Base-by-base conservation (phyloP, 2,888 invertebrate genomes). In the Mythimna lalbum region DNA sequence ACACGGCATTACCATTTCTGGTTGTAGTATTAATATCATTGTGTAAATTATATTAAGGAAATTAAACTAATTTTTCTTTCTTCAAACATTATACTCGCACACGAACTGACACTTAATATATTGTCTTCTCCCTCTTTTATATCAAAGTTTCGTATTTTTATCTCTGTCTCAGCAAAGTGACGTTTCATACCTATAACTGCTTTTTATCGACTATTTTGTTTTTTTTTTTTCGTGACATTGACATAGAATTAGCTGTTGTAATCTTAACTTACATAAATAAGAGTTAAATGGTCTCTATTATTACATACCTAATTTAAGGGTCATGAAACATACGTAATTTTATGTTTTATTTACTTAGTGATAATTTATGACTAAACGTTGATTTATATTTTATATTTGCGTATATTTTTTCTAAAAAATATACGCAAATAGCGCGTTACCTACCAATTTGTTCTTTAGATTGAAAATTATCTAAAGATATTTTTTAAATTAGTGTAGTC, bases 61-160 rank as follows among this genome's bases (percentile, higher is more conserved):
- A 4, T 31, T 33, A 6, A 7, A 17, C 49, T 9, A 21, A 5
- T 43, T 21, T 39, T n/a, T 43, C 7, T 33, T 31, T 31, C 31
- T 39, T 52, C 31, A 19, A 17, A 56, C 19, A 21, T 4, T 36
- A n/a, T n/a, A n/a, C 55, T 68, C 60, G 1, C 57, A 47, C 56
- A 17, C 2, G n/a, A 57, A 12, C 21, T 72, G 74, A 73, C 70
- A 71, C 31, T 55, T 73, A 47, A 73, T 64, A 49, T 21, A 55
- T 49, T 60, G 4, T 1, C 33, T 10, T 33, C 33, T 33, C 43
- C 7, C 12, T 76, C 43, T 56, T 21, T 19, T 27, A 36, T 27
- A n/a, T 9, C 6, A 50, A 27, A 12, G 1, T 36, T 43, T 6
- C n/a, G 1, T 52, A 61, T 56, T 43, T 61, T 21, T 61, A 23